These are phyloP conservation scores for Poeciliopsis occidentalis DNA, from an alignment of 2,113 vertebrate genomes.

Conservation along the genomic window DNA sequence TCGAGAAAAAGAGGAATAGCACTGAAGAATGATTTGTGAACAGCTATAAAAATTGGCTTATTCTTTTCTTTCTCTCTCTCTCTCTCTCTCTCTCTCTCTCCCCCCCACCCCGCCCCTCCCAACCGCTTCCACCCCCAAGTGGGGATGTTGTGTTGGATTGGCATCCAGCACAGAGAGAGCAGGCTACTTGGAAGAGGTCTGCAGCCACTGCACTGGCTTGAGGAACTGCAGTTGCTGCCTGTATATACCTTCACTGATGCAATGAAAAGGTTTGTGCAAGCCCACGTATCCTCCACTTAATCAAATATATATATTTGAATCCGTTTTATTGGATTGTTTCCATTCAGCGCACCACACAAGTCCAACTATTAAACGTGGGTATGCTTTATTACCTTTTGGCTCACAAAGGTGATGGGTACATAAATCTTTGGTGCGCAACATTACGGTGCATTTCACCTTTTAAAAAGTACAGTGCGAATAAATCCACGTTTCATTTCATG, in stretches of 20 bases:
- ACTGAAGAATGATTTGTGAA: slow-evolving; percentile 17
- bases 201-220: slow-evolving; percentile 59
- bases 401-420: slow-evolving; percentile 29
- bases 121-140: neutral
- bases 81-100: too few species aligned
- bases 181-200: slow-evolving; percentile 49
- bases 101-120: too few species aligned
- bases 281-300: slow-evolving; percentile 15
- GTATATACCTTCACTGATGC: slow-evolving; percentile 53
- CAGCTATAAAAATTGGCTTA: slow-evolving; percentile 7
- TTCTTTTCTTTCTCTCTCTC: neutral
- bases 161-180: slow-evolving; percentile 37
- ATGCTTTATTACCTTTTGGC: slow-evolving; percentile 31
- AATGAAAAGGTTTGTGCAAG: slow-evolving; percentile 27
- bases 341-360: slow-evolving; percentile 24
- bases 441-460: slow-evolving; percentile 5
- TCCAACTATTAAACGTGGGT: slow-evolving; percentile 14
- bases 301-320: neutral
- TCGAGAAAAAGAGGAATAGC: slow-evolving; percentile 1
- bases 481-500: slow-evolving; percentile 23
- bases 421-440: slow-evolving; percentile 38
- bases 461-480: slow-evolving; percentile 53
- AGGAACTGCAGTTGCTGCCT: slow-evolving; percentile 54
- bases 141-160: slow-evolving; percentile 8
- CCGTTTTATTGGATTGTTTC: slow-evolving; percentile 27